Evolutionary conservation across 2,797 vertebrate species (phyloP).

Genomic region (Octomys mimax): DNA sequence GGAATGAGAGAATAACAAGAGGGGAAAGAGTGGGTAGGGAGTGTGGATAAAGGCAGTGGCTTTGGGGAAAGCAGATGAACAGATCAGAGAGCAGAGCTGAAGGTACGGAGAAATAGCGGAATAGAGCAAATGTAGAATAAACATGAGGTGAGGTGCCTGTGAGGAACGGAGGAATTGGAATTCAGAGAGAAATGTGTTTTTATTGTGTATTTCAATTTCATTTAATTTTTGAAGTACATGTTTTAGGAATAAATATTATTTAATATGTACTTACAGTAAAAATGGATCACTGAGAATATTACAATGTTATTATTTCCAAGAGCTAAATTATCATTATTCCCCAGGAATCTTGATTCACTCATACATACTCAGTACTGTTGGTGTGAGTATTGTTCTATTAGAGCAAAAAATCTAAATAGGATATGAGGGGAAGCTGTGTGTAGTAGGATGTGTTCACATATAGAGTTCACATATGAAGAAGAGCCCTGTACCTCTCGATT

Average conservation of each 20-base stretch:
- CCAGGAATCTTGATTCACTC: constrained; percentile 69
- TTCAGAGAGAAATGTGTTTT: constrained; percentile 68
- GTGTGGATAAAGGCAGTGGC: constrained; percentile 85
- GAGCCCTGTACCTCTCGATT: neutral
- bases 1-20: constrained; percentile 84
- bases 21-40: constrained; percentile 76
- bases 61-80: constrained; percentile 76
- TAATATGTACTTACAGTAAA: constrained; percentile 72
- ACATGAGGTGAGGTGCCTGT: constrained; percentile 2
- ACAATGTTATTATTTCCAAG: constrained; percentile 62
- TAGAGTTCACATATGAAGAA: constrained; percentile 2
- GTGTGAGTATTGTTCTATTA: constrained; percentile 53
- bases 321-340: constrained; percentile 63
- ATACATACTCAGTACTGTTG: neutral
- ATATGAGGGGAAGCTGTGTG: constrained; percentile 39
- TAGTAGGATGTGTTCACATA: constrained; percentile 52
- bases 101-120: constrained; percentile 74
- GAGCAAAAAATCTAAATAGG: constrained; percentile 64
- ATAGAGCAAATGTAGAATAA: constrained; percentile 76
- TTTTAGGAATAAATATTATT: constrained; percentile 78
- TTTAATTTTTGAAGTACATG: constrained; percentile 68
- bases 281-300: constrained; percentile 69
- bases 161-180: constrained; percentile 53
- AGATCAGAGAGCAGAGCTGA: constrained; percentile 66
- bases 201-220: constrained; percentile 60